These are phyloP conservation scores for Colostygia pectinataria DNA, from an alignment of 2,888 invertebrate species.

Conservation along the genomic window DNA sequence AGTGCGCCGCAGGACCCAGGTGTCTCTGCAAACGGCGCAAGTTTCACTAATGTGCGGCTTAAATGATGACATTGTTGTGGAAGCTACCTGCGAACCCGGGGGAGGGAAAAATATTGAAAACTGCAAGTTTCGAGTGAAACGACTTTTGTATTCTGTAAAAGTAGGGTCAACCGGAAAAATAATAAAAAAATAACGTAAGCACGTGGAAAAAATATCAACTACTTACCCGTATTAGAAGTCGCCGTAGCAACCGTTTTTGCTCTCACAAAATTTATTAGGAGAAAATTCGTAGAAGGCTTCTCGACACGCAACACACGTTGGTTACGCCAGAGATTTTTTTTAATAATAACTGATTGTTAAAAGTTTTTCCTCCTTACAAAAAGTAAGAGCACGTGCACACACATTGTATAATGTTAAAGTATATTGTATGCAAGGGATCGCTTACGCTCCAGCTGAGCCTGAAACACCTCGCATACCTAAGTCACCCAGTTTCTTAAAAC, in stretches of 20 bases:
- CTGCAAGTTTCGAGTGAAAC: constrained; percentile 12
- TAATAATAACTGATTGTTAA: too few relatives aligned
- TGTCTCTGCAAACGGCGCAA: constrained; percentile 74
- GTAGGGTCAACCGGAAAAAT: constrained; percentile 5
- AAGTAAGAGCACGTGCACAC: background rate
- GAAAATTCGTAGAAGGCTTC: background rate
- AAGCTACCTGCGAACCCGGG: constrained; percentile 38
- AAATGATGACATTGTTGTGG: constrained; percentile 76
- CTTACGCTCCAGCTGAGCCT: constrained; percentile 7
- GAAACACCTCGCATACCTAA: constrained; percentile 7
- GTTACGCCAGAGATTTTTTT: background rate
- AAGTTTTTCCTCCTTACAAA: too few relatives aligned
- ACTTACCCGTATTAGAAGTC: background rate
- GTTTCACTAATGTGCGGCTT: constrained; percentile 80
- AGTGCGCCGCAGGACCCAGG: constrained; percentile 67
- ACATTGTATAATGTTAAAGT: background rate
- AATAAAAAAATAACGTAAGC: constrained; percentile 7
- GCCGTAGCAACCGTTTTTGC: background rate
- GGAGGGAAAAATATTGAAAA: constrained; percentile 28
- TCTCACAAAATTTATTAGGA: background rate
- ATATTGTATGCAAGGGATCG: background rate
- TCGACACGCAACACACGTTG: background rate
- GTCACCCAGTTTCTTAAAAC: constrained; percentile 25
- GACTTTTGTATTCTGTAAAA: constrained; percentile 12
- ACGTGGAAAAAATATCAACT: constrained; percentile 12